phyloP scores from a whole-genome alignment of 2,888 invertebrate genomes.

The Crocallis elinguaria region DNA sequence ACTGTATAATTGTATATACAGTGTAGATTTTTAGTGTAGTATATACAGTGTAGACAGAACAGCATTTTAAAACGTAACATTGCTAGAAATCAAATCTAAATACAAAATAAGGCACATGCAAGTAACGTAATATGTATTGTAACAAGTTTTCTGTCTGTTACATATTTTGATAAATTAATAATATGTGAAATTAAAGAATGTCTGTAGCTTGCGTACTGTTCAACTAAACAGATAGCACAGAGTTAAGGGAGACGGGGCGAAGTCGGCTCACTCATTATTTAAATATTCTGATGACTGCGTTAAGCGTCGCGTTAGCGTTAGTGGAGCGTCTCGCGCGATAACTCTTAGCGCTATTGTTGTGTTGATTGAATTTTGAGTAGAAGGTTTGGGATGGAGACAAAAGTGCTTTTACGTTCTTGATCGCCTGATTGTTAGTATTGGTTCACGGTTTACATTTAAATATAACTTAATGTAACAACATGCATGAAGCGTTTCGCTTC shows the following conservation, averaged over 20 bases:
- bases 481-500: too few relatives aligned
- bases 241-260: slow-evolving; percentile 45
- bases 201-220: slow-evolving; percentile 23
- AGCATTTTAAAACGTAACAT: too few relatives aligned
- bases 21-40: too few relatives aligned
- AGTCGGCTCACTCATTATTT: slow-evolving; percentile 67
- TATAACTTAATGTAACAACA: too few relatives aligned
- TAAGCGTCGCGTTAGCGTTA: slow-evolving; percentile 71
- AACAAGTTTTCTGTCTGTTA: too few relatives aligned
- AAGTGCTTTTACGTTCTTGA: slow-evolving; percentile 15
- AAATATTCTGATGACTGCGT: slow-evolving; percentile 79
- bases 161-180: too few relatives aligned
- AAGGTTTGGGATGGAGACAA: slow-evolving; percentile 32
- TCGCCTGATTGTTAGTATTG: slow-evolving; percentile 2
- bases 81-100: too few relatives aligned
- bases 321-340: slow-evolving; percentile 65
- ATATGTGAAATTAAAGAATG: background rate
- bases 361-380: slow-evolving; percentile 69
- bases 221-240: background rate
- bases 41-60: too few relatives aligned
- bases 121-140: too few relatives aligned
- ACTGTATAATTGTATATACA: too few relatives aligned
- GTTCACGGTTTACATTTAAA: background rate
- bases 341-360: slow-evolving; percentile 71
- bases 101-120: too few relatives aligned